Percentiles rank a stretch among this genome's conserved stretches.
phyloP scores from a whole-genome alignment of 2,888 invertebrate species.

The Nebria brevicollis region DNA sequence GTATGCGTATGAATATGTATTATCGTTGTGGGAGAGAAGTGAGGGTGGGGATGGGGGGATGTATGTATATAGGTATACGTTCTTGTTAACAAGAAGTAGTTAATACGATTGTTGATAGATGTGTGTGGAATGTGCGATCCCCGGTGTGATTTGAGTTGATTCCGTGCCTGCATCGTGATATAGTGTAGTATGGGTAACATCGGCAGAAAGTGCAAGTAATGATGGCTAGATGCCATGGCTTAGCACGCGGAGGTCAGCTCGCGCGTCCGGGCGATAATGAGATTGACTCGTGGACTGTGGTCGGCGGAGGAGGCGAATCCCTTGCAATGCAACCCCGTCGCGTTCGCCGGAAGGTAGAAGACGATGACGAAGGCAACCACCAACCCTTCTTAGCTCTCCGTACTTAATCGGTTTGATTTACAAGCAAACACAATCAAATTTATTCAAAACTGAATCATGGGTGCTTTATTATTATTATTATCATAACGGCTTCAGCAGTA shows the following conservation, averaged over 20 bases:
- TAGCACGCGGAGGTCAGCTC: slow-evolving; percentile 26
- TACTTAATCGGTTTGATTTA: neutral
- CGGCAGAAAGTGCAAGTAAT: slow-evolving; percentile 61
- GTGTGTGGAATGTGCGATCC: too few relatives aligned
- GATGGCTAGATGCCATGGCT: slow-evolving; percentile 53
- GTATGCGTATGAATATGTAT: too few relatives aligned
- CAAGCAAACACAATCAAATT: neutral
- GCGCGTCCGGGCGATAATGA: slow-evolving; percentile 56
- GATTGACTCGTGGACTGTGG: slow-evolving; percentile 60
- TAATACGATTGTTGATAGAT: neutral
- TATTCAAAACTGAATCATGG: neutral
- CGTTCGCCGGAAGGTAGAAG: neutral
- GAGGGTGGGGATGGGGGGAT: too few relatives aligned
- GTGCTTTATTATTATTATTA: too few relatives aligned
- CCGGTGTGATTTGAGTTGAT: slow-evolving; percentile 3
- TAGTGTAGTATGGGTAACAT: slow-evolving; percentile 14
- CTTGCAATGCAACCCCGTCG: neutral
- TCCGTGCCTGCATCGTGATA: slow-evolving; percentile 12
- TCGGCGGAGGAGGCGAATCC: slow-evolving; percentile 45
- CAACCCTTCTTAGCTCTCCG: neutral
- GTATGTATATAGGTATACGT: slow-evolving; percentile 1
- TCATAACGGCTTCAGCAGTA: neutral
- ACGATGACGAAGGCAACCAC: neutral
- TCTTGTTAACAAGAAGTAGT: neutral
- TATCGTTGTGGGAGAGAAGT: too few relatives aligned